Percentiles rank a stretch among this genome's conserved stretches.
Evolutionary conservation across 2,113 vertebrate genomes (phyloP).

Genomic region (Scopus umbretta): DNA sequence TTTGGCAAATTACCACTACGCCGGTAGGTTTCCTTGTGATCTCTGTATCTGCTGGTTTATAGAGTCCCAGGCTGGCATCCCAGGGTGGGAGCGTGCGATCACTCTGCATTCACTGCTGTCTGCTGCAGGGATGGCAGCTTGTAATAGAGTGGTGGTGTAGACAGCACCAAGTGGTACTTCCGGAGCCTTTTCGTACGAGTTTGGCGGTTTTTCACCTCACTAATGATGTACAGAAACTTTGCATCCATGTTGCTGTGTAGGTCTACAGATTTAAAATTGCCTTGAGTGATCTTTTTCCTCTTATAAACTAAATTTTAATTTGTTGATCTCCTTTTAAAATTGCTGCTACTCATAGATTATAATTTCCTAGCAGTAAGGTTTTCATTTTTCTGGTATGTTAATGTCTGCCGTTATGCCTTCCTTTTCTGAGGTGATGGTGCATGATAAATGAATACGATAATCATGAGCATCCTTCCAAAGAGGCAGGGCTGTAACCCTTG

Average conservation of each 20-base stretch:
- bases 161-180: not conserved
- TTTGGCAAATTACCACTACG: conserved; percentile 86
- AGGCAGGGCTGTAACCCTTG: not conserved
- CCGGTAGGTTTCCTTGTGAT: conserved; percentile 70
- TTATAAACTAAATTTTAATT: not conserved
- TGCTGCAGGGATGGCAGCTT: not conserved
- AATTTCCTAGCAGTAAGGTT: not conserved
- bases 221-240: not conserved
- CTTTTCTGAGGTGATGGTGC: not conserved
- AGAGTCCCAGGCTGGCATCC: not conserved
- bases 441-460: not conserved
- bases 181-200: not conserved
- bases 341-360: not conserved
- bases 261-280: not conserved
- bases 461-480: not conserved
- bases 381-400: not conserved
- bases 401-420: not conserved
- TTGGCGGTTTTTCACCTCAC: not conserved
- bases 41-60: not conserved
- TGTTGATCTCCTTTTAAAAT: not conserved
- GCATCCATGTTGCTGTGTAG: not conserved
- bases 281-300: not conserved
- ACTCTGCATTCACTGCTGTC: not conserved
- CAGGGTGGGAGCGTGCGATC: not conserved
- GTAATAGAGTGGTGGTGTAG: not conserved